These are phyloP conservation scores for Hycleus phaleratus DNA, from an alignment of 1,140 invertebrate species.

Conservation along the genomic window DNA sequence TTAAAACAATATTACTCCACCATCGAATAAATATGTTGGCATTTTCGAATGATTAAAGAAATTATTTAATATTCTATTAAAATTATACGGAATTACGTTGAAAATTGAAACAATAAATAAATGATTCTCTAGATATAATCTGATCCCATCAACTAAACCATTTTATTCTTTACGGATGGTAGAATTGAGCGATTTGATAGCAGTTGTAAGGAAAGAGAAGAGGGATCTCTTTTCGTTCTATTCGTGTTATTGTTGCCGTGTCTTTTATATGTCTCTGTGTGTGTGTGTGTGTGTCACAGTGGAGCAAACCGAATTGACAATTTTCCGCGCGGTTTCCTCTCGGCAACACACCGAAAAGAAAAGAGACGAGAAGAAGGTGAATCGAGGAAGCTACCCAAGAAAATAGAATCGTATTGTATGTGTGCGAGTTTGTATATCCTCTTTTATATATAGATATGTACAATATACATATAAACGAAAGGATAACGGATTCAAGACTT, in stretches of 20 bases:
- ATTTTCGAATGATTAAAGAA: background rate
- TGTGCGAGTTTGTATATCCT: too few species aligned
- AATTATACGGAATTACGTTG: too few species aligned
- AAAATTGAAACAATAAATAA: too few species aligned
- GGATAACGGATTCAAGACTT: conserved; percentile 35
- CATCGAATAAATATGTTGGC: conserved; percentile 1
- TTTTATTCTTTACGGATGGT: too few species aligned
- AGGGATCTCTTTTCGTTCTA: conserved; percentile 1
- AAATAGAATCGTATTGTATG: conserved; percentile 31
- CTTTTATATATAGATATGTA: too few species aligned
- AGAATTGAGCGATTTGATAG: too few species aligned
- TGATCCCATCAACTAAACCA: too few species aligned
- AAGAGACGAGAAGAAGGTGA: conserved; percentile 28
- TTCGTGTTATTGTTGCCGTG: conserved; percentile 35
- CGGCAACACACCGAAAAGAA: conserved; percentile 31
- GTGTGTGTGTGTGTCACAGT: conserved; percentile 21
- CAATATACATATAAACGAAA: conserved; percentile 8
- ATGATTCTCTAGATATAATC: too few species aligned
- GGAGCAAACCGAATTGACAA: conserved; percentile 50
- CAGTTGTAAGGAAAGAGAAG: background rate
- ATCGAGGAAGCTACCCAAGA: conserved; percentile 16
- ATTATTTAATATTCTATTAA: too few species aligned
- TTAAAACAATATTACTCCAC: conserved; percentile 12
- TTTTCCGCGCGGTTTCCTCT: conserved; percentile 54
- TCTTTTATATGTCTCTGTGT: conserved; percentile 7